Percentiles rank a stretch among this genome's conserved stretches.
Conservation (phyloP, 2,888 invertebrate species). For the Chaetoderma sp. region DNA sequence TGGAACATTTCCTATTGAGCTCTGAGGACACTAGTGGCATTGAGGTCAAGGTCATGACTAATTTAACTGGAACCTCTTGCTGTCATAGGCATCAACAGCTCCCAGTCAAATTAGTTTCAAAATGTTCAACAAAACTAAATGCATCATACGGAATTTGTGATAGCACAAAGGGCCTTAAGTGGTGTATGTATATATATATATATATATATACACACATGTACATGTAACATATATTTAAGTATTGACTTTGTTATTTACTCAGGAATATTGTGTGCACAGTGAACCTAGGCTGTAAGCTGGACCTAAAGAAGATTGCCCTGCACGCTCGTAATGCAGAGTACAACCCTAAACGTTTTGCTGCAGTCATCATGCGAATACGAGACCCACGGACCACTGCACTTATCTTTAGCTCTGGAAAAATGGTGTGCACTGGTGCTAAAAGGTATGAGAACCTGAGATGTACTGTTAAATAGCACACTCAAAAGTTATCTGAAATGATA, state of each 20-base stretch:
- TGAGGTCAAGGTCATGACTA: too few relatives aligned
- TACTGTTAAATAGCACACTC: neutral
- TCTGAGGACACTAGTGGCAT: too few relatives aligned
- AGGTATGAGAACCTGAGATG: slow-evolving; percentile 68
- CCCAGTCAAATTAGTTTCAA: too few relatives aligned
- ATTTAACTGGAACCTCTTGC: too few relatives aligned
- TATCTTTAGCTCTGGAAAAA: slow-evolving; percentile 87
- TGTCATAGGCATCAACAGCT: too few relatives aligned
- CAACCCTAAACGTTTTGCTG: slow-evolving; percentile 98
- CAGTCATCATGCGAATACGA: slow-evolving; percentile 95
- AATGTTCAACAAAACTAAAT: too few relatives aligned
- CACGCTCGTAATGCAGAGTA: slow-evolving; percentile 99
- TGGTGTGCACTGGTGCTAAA: slow-evolving; percentile 89
- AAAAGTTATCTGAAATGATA: neutral
- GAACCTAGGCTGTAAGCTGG: slow-evolving; percentile 91
- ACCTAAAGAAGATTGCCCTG: slow-evolving; percentile 95
- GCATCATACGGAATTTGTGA: too few relatives aligned
- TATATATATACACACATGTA: too few relatives aligned
- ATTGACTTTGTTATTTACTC: slow-evolving; percentile 41
- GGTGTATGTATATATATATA: too few relatives aligned
- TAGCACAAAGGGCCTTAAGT: too few relatives aligned
- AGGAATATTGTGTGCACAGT: slow-evolving; percentile 99
- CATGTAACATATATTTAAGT: neutral
- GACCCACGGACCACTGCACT: slow-evolving; percentile 85
- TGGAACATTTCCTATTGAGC: too few relatives aligned